A percentile compares a stretch with the other conserved stretches of the same genome.
phyloP scores from a whole-genome alignment of 2,888 invertebrate genomes.

The Lagria hirta region DNA sequence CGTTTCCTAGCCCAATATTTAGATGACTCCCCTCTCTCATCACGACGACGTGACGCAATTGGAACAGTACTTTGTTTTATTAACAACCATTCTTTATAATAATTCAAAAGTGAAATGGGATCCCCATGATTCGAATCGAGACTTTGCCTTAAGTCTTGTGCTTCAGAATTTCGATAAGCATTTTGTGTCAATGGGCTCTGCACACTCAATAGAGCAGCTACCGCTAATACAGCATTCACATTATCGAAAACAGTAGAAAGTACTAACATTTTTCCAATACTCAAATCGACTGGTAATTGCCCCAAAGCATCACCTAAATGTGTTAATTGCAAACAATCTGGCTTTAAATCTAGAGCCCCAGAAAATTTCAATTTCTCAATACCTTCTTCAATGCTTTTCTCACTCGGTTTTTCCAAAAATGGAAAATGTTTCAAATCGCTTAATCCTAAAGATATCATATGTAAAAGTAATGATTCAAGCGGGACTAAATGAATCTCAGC shows the following conservation, averaged over 20 bases:
- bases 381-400: slow-evolving; percentile 82
- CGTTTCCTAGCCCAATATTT: slow-evolving; percentile 85
- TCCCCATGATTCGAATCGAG: slow-evolving; percentile 96
- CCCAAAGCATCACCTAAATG: slow-evolving; percentile 83
- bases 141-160: slow-evolving; percentile 73
- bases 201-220: slow-evolving; percentile 90
- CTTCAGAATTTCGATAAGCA: slow-evolving; percentile 82
- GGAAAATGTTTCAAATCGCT: slow-evolving; percentile 90
- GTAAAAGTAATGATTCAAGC: slow-evolving; percentile 84
- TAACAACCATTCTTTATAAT: slow-evolving; percentile 86
- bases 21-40: slow-evolving; percentile 49
- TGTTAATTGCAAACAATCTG: slow-evolving; percentile 68
- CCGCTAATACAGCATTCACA: slow-evolving; percentile 82
- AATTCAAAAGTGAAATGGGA: slow-evolving; percentile 84
- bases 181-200: slow-evolving; percentile 90
- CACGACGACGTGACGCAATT: slow-evolving; percentile 35
- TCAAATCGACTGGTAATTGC: slow-evolving; percentile 90
- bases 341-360: slow-evolving; percentile 78
- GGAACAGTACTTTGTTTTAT: slow-evolving; percentile 62
- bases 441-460: slow-evolving; percentile 93
- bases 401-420: slow-evolving; percentile 90
- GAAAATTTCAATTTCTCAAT: slow-evolving; percentile 79
- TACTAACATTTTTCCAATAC: slow-evolving; percentile 93
- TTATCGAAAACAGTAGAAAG: slow-evolving; percentile 88
- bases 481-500: slow-evolving; percentile 95